Base-by-base conservation (phyloP, 2,888 invertebrate genomes). In the Antheraea assamensis region DNA sequence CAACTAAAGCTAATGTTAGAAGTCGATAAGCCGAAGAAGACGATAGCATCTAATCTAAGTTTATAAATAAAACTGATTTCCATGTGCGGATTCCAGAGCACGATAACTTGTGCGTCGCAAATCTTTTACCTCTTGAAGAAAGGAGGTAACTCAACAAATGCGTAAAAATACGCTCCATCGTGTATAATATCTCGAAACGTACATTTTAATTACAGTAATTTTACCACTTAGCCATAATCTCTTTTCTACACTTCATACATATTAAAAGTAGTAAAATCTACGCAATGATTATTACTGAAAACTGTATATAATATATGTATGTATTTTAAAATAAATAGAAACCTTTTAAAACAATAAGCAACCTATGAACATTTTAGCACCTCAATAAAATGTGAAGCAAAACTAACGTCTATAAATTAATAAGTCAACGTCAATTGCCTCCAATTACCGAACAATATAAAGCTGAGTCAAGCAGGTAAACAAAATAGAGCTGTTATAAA, bases 401-500 rank as follows among this genome's bases (percentile, higher is more conserved):
- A 90, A 90, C 91, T 89, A 88, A 85, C 87, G 86, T 86, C 91
- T 92, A 94, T 94, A 94, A 94, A 94, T 93, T 93, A 93, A 94
- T 94, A 93, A 94, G 87, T 93, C 93, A 92, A 91, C 91, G 93
- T 90, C 90, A 91, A 93, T 90, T 92, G 85, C 90, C 90, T 89
- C 90, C 93, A 93, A 94, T 94, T 92, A 94, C 89, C 77, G 86
- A 81, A 92, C 90, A 92, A 90, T 92, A 91, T 90, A 90, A 90
- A 89, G 87, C 82, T 83, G 83, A 92, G 87, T 91, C 87, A 88
- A 87, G 92, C 94, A 94, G 94, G 94, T 94, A 94, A 92, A 92
- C 92, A 93, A 90, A 92, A 93, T 93, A 93, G 92, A 94, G 94
- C 90, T 92, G 94, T 94, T 93, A 87, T 94, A 94, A 93, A 94